Evolutionary conservation across 2,113 vertebrate species (phyloP), one percentile per base, ranked within the genome.

Genomic region (Collichthys lucidus): DNA sequence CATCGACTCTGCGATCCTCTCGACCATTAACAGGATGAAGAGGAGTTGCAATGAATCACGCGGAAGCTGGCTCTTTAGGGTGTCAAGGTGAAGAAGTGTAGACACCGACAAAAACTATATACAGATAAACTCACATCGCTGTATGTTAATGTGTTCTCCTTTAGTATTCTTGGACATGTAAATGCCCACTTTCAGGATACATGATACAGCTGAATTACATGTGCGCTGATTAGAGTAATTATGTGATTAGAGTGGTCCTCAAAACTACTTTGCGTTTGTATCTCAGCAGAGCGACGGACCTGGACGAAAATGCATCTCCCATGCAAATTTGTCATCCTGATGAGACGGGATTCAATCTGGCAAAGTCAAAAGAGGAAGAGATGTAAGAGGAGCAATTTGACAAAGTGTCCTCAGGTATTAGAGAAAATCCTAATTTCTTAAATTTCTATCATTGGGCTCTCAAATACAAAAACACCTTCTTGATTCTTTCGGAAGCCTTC

Each of bases 161-260:
- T 49, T 14, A 65, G 53, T 42, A 22, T 77, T 80, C 22, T 61
- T 42, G 9, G 46, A 50, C 12, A 47, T 50, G 17, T 47, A 79
- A 72, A 64, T 49, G 40, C 53, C 50, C 71, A 42, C 49, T 72
- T 85, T 70, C 31, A 74, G 40, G 68, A 50, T 57, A 7, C 22
- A 22, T 42, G 49, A 55, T 62, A 57, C 17, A 67, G 65, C 56
- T 77, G 19, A 84, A 78, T 84, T n/a, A 57, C 53, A 52, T 57
- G n/a, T 52, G 22, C 17, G 55, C 49, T 83, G 69, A 71, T 24
- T 55, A 35, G 31, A 35, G 44, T 46, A 65, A 73, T 74, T 75
- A 67, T 60, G 24, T 55, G 57, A 77, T 69, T 69, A 19, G 17
- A 62, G 63, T 67, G 16, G 6, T 61, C 67, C 61, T 67, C 42